These are phyloP conservation scores for Phymanthus crucifer DNA, from an alignment of 92 coral and sea anemone species.

Conservation along the genomic window DNA sequence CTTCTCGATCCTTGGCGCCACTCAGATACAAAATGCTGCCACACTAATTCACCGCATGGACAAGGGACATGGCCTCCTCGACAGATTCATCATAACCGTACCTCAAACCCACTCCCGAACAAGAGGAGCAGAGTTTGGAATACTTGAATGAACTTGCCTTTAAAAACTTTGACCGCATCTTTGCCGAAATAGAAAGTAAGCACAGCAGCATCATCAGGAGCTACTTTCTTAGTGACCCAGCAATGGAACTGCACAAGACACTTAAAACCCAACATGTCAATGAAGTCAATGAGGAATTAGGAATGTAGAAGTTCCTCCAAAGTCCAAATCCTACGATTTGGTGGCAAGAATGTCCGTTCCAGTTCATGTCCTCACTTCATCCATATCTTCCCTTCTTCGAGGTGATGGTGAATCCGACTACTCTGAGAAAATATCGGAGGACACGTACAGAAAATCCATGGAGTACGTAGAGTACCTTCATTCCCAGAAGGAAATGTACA, in stretches of 20 bases:
- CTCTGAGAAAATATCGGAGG: slow-evolving; percentile 6
- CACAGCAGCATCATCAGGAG: slow-evolving; percentile 16
- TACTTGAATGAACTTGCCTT: slow-evolving; percentile 1
- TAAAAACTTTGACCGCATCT: slow-evolving; percentile 13
- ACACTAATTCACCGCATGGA: slow-evolving; percentile 25
- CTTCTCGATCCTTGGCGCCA: neutral
- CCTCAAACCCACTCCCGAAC: slow-evolving; percentile 6
- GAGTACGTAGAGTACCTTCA: slow-evolving; percentile 22
- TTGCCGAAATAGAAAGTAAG: neutral
- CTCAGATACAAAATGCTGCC: slow-evolving; percentile 44
- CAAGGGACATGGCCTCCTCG: slow-evolving; percentile 52
- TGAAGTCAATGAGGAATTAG: slow-evolving; percentile 34
- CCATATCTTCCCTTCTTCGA: neutral
- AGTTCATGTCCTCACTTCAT: neutral
- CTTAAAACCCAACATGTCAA: slow-evolving; percentile 39
- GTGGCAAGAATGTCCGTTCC: slow-evolving; percentile 26
- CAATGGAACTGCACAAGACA: slow-evolving; percentile 11
- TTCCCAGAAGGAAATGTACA: slow-evolving; percentile 25
- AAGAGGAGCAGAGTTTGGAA: too few relatives aligned
- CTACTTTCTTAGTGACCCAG: slow-evolving; percentile 7
- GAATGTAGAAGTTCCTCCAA: slow-evolving; percentile 29
- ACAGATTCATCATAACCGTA: slow-evolving; percentile 43
- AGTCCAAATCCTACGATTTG: slow-evolving; percentile 36
- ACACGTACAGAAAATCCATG: slow-evolving; percentile 6
- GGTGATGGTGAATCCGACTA: neutral